Conservation (phyloP, 2,113 vertebrate species). For the Felis chaus region DNA sequence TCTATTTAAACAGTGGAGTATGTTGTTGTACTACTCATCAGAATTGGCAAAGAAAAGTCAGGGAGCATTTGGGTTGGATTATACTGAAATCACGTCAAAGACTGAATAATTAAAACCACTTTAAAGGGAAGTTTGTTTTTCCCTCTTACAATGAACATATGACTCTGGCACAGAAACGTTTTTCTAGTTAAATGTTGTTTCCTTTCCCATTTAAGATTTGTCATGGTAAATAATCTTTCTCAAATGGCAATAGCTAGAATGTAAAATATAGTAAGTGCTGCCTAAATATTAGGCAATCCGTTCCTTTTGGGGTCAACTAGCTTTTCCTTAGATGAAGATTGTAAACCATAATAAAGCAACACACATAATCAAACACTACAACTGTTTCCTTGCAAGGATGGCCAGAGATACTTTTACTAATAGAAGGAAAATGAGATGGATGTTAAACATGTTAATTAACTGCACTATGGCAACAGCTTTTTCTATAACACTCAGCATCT, state of each 20-base stretch:
- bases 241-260: not conserved
- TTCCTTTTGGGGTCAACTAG: not conserved
- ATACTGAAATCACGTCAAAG: conserved; percentile 63
- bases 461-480: not conserved
- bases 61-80: conserved; percentile 53
- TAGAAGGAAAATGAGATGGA: not conserved
- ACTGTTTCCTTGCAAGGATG: not conserved
- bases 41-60: not conserved
- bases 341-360: not conserved
- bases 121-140: conserved; percentile 68
- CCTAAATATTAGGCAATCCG: not conserved
- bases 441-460: not conserved
- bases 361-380: not conserved
- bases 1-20: not conserved
- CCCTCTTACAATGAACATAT: conserved; percentile 22
- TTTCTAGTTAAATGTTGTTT: conserved; percentile 59
- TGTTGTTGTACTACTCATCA: not conserved
- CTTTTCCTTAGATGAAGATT: not conserved
- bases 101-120: conserved; percentile 72
- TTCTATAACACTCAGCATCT: not conserved
- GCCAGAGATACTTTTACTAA: not conserved
- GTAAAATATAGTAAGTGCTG: not conserved
- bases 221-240: conserved; percentile 47
- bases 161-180: conserved; percentile 39
- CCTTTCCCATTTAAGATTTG: conserved; percentile 65